Conservation (phyloP, 2,888 invertebrate species). For the Crioceris asparagi region DNA sequence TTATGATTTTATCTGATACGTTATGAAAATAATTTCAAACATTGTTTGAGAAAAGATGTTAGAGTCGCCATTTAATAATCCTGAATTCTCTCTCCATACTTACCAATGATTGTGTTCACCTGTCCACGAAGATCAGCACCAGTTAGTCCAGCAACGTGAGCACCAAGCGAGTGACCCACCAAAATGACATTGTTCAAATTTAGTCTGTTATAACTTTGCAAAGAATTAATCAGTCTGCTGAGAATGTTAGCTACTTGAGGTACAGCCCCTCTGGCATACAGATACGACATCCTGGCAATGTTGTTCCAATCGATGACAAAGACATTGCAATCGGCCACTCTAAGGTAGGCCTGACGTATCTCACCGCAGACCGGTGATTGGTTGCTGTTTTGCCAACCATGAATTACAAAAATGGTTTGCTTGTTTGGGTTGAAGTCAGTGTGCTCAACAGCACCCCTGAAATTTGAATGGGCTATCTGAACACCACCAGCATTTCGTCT, state of each 20-base stretch:
- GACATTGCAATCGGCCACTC: constrained; percentile 25
- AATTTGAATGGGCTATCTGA: too few species aligned
- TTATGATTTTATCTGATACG: too few species aligned
- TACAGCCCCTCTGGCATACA: constrained; percentile 19
- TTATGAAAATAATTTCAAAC: too few species aligned
- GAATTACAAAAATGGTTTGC: constrained; percentile 25
- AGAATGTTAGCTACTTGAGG: constrained; percentile 20
- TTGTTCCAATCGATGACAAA: constrained; percentile 31
- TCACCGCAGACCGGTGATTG: constrained; percentile 21
- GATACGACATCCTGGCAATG: constrained; percentile 17
- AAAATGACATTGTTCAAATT: constrained; percentile 8
- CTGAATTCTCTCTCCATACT: too few species aligned
- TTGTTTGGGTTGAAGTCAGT: constrained; percentile 1
- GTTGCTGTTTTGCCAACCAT: constrained; percentile 28
- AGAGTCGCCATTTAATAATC: too few species aligned
- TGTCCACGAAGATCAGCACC: constrained; percentile 16
- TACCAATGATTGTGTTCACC: constrained; percentile 24
- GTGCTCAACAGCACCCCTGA: not conserved
- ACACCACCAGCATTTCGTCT: too few species aligned
- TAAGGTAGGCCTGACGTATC: constrained; percentile 22
- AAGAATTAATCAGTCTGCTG: constrained; percentile 9
- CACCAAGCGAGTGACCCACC: constrained; percentile 27
- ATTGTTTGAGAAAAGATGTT: too few species aligned
- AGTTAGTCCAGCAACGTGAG: constrained; percentile 25
- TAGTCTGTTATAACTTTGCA: not conserved